Evolutionary conservation across 1,140 invertebrate genomes (phyloP).

Genomic region (Pogonognathellus flavescens): DNA sequence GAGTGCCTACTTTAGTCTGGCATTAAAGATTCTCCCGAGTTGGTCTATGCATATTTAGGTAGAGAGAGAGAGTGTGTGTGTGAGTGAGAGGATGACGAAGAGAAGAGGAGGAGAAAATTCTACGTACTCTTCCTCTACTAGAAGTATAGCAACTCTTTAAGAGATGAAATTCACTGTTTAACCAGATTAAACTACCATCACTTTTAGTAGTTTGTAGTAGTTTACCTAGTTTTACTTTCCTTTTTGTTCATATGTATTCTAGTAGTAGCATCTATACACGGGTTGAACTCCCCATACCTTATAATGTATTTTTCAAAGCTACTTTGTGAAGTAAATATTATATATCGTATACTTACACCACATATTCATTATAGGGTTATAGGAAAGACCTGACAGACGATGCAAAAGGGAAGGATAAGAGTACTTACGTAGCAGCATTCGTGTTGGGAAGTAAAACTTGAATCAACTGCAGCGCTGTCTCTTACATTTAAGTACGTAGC

Average conservation of each 20-base stretch:
- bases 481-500: no score
- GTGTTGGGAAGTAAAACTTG: constrained; percentile 5
- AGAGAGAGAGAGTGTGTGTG: constrained; percentile 14
- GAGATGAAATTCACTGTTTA: neutral
- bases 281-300: neutral
- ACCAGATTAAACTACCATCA: constrained; percentile 2
- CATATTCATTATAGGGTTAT: no score
- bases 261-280: neutral
- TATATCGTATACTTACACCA: no score
- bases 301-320: no score
- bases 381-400: no score
- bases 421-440: neutral
- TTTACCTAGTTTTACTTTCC: constrained; percentile 29
- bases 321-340: no score
- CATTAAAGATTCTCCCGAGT: constrained; percentile 41
- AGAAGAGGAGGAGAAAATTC: neutral
- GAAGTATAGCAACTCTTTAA: neutral
- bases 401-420: no score
- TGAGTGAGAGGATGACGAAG: neutral
- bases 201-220: neutral
- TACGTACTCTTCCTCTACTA: neutral
- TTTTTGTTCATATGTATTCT: neutral
- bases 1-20: constrained; percentile 34
- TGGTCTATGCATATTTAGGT: constrained; percentile 30
- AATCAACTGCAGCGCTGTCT: neutral